Evolutionary conservation across 2,888 invertebrate species (phyloP).

Genomic region (Xylota segnis): DNA sequence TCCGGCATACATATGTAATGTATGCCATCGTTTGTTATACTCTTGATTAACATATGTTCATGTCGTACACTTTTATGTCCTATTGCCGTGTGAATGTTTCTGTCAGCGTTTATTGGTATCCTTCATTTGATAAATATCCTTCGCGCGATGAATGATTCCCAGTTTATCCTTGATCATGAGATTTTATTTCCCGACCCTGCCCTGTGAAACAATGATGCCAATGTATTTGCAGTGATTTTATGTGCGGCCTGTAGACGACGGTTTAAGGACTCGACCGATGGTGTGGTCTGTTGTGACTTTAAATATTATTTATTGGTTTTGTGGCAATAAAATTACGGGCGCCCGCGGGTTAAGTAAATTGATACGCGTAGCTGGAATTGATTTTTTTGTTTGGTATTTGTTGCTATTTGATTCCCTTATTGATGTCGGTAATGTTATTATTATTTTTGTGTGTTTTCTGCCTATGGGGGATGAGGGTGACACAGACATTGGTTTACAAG

Average conservation of each 20-base stretch:
- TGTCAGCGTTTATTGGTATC: slow-evolving; percentile 35
- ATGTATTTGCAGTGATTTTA: slow-evolving; percentile 30
- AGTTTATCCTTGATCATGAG: not conserved
- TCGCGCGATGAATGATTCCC: not conserved
- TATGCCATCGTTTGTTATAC: not conserved
- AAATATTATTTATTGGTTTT: slow-evolving; percentile 56
- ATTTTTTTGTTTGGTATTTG: slow-evolving; percentile 10
- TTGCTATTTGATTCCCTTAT: not conserved
- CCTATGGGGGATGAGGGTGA: not conserved
- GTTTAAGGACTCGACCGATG: slow-evolving; percentile 6
- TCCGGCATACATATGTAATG: not conserved
- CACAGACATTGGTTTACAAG: not conserved
- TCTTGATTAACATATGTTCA: slow-evolving; percentile 43
- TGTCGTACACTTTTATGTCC: slow-evolving; percentile 48
- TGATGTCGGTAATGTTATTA: slow-evolving; percentile 13
- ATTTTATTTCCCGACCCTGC: not conserved
- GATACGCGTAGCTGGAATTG: slow-evolving; percentile 9
- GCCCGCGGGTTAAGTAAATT: slow-evolving; percentile 44
- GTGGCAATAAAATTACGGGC: slow-evolving; percentile 52
- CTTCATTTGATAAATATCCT: slow-evolving; percentile 34
- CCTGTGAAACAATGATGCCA: not conserved
- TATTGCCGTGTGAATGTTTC: slow-evolving; percentile 20
- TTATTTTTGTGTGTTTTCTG: slow-evolving; percentile 15
- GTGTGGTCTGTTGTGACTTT: slow-evolving; percentile 14
- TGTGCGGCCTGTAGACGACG: not conserved